Conservation (phyloP, 2,797 vertebrate species). For the Mormyrus hasselquistii region DNA sequence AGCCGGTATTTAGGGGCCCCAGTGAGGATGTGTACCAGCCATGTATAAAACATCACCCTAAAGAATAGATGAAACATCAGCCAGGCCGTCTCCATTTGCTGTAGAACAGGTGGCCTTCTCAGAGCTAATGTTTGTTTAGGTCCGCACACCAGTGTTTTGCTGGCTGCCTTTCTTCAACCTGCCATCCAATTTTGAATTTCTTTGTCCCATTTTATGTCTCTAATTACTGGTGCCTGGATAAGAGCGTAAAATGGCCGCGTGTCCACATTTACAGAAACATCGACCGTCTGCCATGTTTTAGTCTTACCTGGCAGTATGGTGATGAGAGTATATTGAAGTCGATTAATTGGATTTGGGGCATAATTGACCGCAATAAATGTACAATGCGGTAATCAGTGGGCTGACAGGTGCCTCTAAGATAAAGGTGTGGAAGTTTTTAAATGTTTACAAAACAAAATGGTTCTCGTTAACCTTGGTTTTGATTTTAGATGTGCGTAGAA, state of each 20-base stretch:
- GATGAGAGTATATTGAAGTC: background rate
- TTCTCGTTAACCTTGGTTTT: background rate
- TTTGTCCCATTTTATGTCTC: background rate
- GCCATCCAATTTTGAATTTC: background rate
- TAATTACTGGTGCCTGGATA: background rate
- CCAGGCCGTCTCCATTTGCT: background rate
- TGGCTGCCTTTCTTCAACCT: background rate
- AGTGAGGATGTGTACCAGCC: background rate
- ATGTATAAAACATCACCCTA: background rate
- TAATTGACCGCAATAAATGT: background rate
- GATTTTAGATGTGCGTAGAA: background rate
- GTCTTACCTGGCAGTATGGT: background rate
- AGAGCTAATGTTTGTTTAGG: background rate
- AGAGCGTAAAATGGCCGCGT: background rate
- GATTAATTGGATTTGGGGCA: background rate
- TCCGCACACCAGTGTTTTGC: background rate
- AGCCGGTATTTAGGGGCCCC: background rate
- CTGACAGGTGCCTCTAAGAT: background rate
- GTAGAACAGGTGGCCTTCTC: background rate
- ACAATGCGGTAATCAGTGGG: background rate
- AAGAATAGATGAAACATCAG: background rate
- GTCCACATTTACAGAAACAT: background rate
- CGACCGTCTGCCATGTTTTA: background rate
- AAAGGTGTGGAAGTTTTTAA: background rate
- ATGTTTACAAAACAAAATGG: background rate